Percentiles rank a stretch among this genome's conserved stretches.
These are phyloP conservation scores for Drosophila monieri DNA, from an alignment of 2,888 invertebrate genomes.

Conservation along the genomic window DNA sequence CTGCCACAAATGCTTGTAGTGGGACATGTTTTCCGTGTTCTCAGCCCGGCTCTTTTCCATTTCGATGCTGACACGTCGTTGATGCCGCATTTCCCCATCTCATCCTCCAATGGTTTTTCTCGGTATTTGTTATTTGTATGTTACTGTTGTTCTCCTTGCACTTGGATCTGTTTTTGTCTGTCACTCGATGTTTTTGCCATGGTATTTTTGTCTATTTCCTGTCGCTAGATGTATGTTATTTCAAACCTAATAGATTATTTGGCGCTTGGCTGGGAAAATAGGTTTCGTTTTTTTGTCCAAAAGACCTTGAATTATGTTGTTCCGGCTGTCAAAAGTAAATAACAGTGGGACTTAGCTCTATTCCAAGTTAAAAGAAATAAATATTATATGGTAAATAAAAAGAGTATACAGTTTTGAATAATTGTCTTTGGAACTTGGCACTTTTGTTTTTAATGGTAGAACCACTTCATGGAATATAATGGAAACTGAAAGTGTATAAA, in stretches of 20 bases:
- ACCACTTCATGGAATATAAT: too few relatives aligned
- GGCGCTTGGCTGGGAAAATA: constrained; percentile 43
- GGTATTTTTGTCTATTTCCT: constrained; percentile 33
- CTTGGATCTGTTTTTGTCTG: constrained; percentile 38
- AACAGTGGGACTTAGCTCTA: constrained; percentile 9
- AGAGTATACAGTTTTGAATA: background rate
- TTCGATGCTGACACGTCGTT: constrained; percentile 57
- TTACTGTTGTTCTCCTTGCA: constrained; percentile 11
- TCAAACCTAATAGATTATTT: constrained; percentile 60
- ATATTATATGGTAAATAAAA: too few relatives aligned
- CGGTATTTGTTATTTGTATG: constrained; percentile 26
- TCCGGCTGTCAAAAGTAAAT: constrained; percentile 18
- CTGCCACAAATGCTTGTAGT: constrained; percentile 56
- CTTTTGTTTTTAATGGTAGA: background rate
- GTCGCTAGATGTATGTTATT: constrained; percentile 36
- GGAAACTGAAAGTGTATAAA: too few relatives aligned
- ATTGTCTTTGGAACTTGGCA: background rate
- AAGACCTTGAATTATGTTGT: constrained; percentile 44
- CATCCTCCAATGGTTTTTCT: constrained; percentile 8
- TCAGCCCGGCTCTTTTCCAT: constrained; percentile 45
- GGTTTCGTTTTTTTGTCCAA: constrained; percentile 34
- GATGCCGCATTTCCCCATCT: constrained; percentile 12
- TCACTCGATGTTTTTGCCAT: constrained; percentile 29
- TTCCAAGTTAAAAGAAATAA: too few relatives aligned
- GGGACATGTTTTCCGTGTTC: constrained; percentile 54